phyloP scores from a whole-genome alignment of 2,797 vertebrate genomes.

The Sciaenops ocellatus region DNA sequence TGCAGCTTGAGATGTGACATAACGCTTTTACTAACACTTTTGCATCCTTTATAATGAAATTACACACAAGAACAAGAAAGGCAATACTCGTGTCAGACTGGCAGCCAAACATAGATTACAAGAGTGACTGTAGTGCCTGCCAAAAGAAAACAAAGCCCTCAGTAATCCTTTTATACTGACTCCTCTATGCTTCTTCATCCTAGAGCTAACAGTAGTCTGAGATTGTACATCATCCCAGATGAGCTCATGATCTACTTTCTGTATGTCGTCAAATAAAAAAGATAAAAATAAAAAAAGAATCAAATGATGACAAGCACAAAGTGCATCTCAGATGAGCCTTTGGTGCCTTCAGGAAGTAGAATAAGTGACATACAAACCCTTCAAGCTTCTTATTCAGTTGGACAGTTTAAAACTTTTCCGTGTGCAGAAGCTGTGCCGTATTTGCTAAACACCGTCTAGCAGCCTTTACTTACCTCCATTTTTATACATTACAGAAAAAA shows the following conservation, averaged over 20 bases:
- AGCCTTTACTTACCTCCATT: slow-evolving; percentile 11
- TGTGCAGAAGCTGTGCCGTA: slow-evolving; percentile 9
- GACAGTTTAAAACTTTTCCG: slow-evolving; percentile 27
- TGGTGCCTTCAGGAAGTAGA: slow-evolving; percentile 55
- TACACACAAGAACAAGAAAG: slow-evolving; percentile 51
- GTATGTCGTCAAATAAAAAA: background rate
- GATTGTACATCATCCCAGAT: slow-evolving; percentile 53
- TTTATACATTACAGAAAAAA: slow-evolving; percentile 30
- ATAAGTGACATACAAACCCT: slow-evolving; percentile 32
- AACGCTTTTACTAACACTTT: slow-evolving; percentile 8
- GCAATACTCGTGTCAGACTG: slow-evolving; percentile 53
- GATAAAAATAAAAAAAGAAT: background rate
- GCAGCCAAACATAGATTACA: slow-evolving; percentile 73
- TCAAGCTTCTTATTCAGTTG: slow-evolving; percentile 15
- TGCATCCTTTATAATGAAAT: slow-evolving; percentile 59
- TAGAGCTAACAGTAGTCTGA: slow-evolving; percentile 62
- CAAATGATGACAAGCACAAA: slow-evolving; percentile 53
- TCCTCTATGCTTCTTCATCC: slow-evolving; percentile 47
- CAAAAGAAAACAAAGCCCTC: slow-evolving; percentile 75
- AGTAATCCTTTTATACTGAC: slow-evolving; percentile 71
- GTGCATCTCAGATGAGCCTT: slow-evolving; percentile 37
- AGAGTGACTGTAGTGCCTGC: slow-evolving; percentile 61
- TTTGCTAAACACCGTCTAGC: slow-evolving; percentile 15
- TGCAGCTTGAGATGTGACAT: slow-evolving; percentile 26
- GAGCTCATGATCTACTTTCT: slow-evolving; percentile 57